Base-by-base conservation (phyloP, 2,113 vertebrate genomes). In the Myiozetetes cayanensis region DNA sequence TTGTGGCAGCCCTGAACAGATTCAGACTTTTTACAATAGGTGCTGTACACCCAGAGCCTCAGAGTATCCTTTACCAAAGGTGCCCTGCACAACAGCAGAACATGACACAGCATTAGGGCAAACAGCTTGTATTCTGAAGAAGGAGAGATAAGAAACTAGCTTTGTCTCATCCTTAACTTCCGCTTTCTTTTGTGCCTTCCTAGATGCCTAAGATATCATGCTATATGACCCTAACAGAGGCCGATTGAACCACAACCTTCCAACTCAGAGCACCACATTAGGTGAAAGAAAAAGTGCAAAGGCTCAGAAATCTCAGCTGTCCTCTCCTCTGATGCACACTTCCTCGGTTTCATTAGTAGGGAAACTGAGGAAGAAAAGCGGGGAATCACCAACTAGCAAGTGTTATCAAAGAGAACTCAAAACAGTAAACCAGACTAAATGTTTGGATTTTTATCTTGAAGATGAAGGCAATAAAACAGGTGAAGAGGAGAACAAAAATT, bases 41-140 rank as follows among this genome's bases (percentile, higher is more conserved):
- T n/a, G 8, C 58, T 66, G 18, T 49, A 30, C 4, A 30, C 20
- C 19, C 50, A 41, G 43, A 43, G 22, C n/a, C 1, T 0, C 17
- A 35, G 61, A 71, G 8, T 39, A 9, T 62, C 22, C 41, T 56
- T 83, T 14, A 37, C 63, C 10, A 31, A 52, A 56, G 49, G 39
- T 22, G 65, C 6, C 1, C 2, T 41, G 46, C 31, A 63, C 46
- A 73, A 61, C 24, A 66, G 41, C 73, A 77, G 44, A 55, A 61
- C 1, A 1, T 31, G 41, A 75, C 10, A 21, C 28, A 61, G 25
- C 1, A 0, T 62, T 67, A 31, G 21, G 70, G n/a, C 33, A 83
- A 95, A 68, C 41, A 76, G 43, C 37, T 66, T 74, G 31, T 71
- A n/a, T 85, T 79, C 49, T 66, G 49, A 31, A 88, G 66, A 41